Percentiles rank a stretch among this genome's conserved stretches.
phyloP scores from a whole-genome alignment of 2,797 vertebrate species.

The Helostoma temminkii region DNA sequence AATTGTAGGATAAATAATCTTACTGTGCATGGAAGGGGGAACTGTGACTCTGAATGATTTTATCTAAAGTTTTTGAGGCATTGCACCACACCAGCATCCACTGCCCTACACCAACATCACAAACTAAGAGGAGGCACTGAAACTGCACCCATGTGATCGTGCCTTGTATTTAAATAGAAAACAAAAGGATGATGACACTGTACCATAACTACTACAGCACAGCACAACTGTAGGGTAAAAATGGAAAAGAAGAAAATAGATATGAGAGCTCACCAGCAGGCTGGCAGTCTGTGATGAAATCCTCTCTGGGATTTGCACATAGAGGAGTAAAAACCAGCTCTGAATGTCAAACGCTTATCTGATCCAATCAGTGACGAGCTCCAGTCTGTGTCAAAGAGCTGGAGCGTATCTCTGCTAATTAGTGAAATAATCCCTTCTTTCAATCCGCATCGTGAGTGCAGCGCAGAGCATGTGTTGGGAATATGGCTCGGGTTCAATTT shows the following conservation, averaged over 20 bases:
- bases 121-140: neutral
- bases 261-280: slow-evolving; percentile 31
- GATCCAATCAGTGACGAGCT: slow-evolving; percentile 33
- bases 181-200: slow-evolving; percentile 21
- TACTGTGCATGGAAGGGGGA: neutral
- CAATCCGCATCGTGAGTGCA: slow-evolving; percentile 5
- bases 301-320: slow-evolving; percentile 50
- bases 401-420: slow-evolving; percentile 49
- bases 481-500: slow-evolving; percentile 45
- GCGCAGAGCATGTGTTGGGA: slow-evolving; percentile 32
- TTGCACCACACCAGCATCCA: neutral
- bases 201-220: neutral
- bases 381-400: slow-evolving; percentile 30
- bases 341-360: slow-evolving; percentile 61
- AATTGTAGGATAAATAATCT: too few species aligned
- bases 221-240: slow-evolving; percentile 10
- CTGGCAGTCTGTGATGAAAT: slow-evolving; percentile 46
- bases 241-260: slow-evolving; percentile 23
- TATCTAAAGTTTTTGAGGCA: neutral
- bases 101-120: neutral
- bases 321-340: slow-evolving; percentile 21
- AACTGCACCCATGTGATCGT: neutral
- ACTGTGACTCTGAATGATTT: neutral
- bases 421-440: slow-evolving; percentile 52
- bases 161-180: slow-evolving; percentile 32